phyloP scores from a whole-genome alignment of 2,113 vertebrate genomes.

The Struthidea cinerea region DNA sequence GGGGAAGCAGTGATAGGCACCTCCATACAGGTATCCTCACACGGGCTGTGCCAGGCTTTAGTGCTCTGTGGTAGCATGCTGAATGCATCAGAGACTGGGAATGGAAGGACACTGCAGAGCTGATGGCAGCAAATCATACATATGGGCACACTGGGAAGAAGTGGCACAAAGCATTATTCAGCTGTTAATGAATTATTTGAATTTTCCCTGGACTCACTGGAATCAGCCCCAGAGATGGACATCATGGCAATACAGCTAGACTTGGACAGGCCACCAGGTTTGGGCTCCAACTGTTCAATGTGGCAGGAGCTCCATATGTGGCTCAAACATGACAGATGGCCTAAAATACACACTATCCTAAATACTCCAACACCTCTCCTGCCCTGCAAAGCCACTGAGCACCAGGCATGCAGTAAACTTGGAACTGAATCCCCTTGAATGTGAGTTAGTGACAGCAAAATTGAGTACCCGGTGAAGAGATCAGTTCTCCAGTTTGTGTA shows the following conservation, averaged over 20 bases:
- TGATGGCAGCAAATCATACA: background rate
- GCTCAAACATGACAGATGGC: slow-evolving; percentile 28
- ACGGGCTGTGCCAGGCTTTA: background rate
- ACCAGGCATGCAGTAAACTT: background rate
- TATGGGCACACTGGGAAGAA: background rate
- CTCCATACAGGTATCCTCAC: background rate
- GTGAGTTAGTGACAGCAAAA: background rate
- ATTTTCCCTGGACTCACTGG: background rate
- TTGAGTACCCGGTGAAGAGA: background rate
- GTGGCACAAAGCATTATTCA: background rate
- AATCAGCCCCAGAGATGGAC: background rate
- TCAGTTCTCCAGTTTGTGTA: background rate
- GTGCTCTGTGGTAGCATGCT: rapidly evolving
- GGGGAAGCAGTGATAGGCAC: background rate
- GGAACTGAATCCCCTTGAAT: background rate
- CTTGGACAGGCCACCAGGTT: background rate
- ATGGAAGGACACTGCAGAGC: background rate
- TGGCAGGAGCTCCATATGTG: background rate
- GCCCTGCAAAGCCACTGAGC: background rate
- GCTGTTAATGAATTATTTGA: background rate
- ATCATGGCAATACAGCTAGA: background rate
- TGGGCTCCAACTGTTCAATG: background rate
- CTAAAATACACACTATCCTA: background rate
- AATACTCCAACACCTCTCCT: slow-evolving; percentile 8
- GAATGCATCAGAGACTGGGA: background rate